Conservation (phyloP, 2,113 vertebrate species). For the Apaloderma vittatum region DNA sequence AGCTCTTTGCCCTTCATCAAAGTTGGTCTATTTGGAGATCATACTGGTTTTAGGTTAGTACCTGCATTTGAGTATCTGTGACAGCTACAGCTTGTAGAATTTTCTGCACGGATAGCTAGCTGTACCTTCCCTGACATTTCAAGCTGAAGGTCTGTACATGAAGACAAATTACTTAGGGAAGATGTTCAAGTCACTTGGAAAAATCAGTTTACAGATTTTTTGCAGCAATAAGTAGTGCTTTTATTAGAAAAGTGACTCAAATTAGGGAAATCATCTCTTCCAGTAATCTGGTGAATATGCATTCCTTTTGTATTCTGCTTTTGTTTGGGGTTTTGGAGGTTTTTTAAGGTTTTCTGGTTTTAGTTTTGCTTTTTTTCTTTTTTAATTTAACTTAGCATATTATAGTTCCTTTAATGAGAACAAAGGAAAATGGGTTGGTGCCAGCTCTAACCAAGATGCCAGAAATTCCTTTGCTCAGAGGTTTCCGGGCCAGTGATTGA, state of each 20-base stretch:
- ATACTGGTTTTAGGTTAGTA: background rate
- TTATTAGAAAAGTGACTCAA: background rate
- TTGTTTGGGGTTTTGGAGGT: background rate
- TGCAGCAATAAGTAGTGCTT: background rate
- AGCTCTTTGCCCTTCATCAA: background rate
- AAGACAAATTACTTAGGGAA: conserved; percentile 4
- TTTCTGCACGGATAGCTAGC: conserved; percentile 27
- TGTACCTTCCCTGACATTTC: conserved; percentile 27
- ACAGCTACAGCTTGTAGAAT: conserved; percentile 25
- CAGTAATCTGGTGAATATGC: background rate
- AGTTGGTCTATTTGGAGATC: background rate
- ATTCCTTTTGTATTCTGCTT: background rate
- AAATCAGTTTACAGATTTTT: conserved; percentile 30
- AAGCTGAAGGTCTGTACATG: background rate
- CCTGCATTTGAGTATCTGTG: background rate
- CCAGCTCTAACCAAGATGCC: conserved; percentile 59
- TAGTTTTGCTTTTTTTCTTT: background rate
- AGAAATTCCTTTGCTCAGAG: conserved; percentile 67
- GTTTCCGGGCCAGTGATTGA: conserved; percentile 45
- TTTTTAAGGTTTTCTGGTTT: background rate
- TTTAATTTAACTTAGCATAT: conserved; percentile 28
- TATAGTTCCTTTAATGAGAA: conserved; percentile 64
- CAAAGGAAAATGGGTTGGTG: conserved; percentile 60
- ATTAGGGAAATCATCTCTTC: background rate
- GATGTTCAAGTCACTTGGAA: conserved; percentile 23